A percentile compares a stretch with the other conserved stretches of the same genome.
Evolutionary conservation across 64 coral and sea anemone genomes (phyloP).

Genomic region (Pocillopora damicornis): DNA sequence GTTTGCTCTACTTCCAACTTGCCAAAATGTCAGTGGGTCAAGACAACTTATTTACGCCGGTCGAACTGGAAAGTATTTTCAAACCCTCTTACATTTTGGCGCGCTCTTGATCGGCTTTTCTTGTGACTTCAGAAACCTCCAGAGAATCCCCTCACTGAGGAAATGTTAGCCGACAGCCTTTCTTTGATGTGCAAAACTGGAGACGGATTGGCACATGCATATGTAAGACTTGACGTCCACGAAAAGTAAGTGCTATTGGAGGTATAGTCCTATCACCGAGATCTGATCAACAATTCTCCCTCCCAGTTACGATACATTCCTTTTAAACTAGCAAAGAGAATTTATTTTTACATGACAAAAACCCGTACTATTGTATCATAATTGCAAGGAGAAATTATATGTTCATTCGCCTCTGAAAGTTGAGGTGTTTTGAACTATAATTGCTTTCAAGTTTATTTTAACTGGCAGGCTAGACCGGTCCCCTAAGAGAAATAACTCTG

Average conservation of each 20-base stretch:
- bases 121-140: conserved; percentile 59
- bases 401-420: no score
- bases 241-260: conserved; percentile 63
- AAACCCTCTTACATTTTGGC: neutral
- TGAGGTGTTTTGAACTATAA: no score
- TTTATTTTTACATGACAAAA: no score
- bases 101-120: neutral
- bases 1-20: neutral
- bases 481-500: no score
- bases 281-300: neutral
- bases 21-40: neutral
- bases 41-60: neutral
- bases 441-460: no score
- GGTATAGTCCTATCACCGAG: no score
- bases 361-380: no score
- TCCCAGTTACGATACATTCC: neutral
- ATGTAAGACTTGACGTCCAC: conserved; percentile 93
- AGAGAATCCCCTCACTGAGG: conserved; percentile 87
- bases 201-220: conserved; percentile 97
- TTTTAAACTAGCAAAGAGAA: neutral
- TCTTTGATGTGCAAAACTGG: conserved; percentile 96
- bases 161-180: conserved; percentile 80
- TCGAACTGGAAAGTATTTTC: neutral
- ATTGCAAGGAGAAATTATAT: no score
- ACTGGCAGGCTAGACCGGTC: no score